phyloP scores from a whole-genome alignment of 2,888 invertebrate genomes.

The Baronia brevicornis region DNA sequence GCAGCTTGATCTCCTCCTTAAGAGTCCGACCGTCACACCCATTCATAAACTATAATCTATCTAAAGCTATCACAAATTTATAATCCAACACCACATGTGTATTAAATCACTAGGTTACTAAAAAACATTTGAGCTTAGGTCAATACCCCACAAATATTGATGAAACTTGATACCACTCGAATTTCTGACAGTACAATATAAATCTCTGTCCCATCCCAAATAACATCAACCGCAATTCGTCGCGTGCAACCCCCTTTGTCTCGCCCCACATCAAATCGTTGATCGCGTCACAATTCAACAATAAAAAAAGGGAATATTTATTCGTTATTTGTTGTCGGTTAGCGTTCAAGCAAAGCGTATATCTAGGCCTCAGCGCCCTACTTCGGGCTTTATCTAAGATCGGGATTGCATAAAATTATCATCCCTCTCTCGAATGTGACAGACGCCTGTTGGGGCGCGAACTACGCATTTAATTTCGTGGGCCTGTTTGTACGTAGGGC shows the following conservation, averaged over 20 bases:
- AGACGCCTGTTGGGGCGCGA: slow-evolving; percentile 40
- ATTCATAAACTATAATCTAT: too few species aligned
- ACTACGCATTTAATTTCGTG: slow-evolving; percentile 57
- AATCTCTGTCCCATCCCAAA: slow-evolving; percentile 52
- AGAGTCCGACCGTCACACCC: too few species aligned
- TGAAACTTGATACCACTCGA: slow-evolving; percentile 53
- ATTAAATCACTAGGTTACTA: too few species aligned
- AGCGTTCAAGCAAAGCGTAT: slow-evolving; percentile 71
- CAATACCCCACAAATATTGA: slow-evolving; percentile 48
- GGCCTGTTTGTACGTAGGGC: slow-evolving; percentile 16
- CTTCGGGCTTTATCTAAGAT: slow-evolving; percentile 63
- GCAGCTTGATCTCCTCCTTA: too few species aligned
- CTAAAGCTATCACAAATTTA: too few species aligned
- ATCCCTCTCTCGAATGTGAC: slow-evolving; percentile 60
- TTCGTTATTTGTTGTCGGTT: slow-evolving; percentile 73
- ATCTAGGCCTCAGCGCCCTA: slow-evolving; percentile 67
- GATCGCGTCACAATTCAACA: slow-evolving; percentile 59
- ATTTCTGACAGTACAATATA: slow-evolving; percentile 55
- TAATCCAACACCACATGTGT: too few species aligned
- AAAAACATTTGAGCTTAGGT: slow-evolving; percentile 24
- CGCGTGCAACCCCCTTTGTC: slow-evolving; percentile 49
- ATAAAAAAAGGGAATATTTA: slow-evolving; percentile 69
- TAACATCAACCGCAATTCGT: slow-evolving; percentile 67
- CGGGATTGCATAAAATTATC: slow-evolving; percentile 69
- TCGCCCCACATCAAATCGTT: slow-evolving; percentile 68